Conservation (phyloP, 35 echinoderm and acorn worm genomes). For the Apostichopus parvimensis region DNA sequence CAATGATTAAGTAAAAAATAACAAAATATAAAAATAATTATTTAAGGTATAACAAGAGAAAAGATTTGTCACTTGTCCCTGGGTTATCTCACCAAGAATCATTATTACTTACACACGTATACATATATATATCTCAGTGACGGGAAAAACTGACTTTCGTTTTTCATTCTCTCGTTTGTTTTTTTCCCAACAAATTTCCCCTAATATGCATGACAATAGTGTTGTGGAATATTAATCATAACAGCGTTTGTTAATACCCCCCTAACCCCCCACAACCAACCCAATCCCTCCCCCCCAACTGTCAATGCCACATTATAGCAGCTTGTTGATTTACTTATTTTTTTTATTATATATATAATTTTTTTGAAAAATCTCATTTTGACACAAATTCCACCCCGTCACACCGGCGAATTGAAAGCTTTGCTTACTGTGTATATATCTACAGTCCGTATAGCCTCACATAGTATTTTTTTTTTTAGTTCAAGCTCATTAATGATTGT, state of each 20-base stretch:
- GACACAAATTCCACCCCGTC: conserved; percentile 19
- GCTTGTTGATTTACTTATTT: conserved; percentile 7
- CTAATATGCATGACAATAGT: conserved; percentile 46
- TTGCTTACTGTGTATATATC: conserved; percentile 39
- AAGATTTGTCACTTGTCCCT: no score
- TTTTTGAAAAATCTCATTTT: conserved; percentile 38
- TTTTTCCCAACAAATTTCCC: conserved; percentile 33
- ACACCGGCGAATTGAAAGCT: conserved; percentile 18
- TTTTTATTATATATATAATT: not conserved
- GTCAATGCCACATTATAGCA: conserved; percentile 2
- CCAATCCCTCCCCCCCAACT: not conserved
- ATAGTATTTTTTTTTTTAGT: conserved; percentile 5
- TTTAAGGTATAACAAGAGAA: no score
- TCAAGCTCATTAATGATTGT: conserved; percentile 51
- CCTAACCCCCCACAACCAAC: not conserved
- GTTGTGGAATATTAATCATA: conserved; percentile 38
- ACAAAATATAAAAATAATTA: no score
- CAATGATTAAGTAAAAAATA: no score
- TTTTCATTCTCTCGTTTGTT: conserved; percentile 14
- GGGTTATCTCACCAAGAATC: no score
- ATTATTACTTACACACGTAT: no score
- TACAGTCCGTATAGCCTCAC: conserved; percentile 11
- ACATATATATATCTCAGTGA: not conserved
- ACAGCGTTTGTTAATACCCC: conserved; percentile 38
- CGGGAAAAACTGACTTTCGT: not conserved